Conservation (phyloP, 2,888 invertebrate genomes). For the Maniola hyperantus region DNA sequence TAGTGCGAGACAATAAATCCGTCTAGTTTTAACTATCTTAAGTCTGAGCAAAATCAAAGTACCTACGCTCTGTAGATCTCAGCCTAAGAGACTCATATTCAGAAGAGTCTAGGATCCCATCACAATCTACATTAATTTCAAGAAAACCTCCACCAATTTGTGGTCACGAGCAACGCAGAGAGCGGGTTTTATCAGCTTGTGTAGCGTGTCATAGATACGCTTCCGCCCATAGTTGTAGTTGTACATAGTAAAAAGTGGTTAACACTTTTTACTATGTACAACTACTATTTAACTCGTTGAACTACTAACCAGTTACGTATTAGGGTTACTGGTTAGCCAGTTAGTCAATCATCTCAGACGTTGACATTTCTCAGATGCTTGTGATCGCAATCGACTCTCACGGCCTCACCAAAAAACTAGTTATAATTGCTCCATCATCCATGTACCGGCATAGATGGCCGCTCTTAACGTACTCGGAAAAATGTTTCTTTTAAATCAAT, state of each 20-base stretch:
- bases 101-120: no score
- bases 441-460: slow-evolving; percentile 11
- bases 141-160: no score
- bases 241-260: no score
- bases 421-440: slow-evolving; percentile 18
- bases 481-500: slow-evolving; percentile 7
- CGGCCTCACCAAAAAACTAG: slow-evolving; percentile 21
- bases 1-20: no score
- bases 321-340: not conserved
- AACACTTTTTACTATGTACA: not conserved
- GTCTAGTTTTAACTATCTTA: no score
- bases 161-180: no score
- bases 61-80: no score
- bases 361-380: slow-evolving; percentile 18
- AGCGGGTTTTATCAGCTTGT: no score
- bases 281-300: not conserved
- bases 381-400: slow-evolving; percentile 13
- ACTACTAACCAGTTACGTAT: slow-evolving; percentile 2
- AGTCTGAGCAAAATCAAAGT: no score
- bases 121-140: no score
- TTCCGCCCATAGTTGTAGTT: not conserved
- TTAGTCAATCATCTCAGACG: slow-evolving; percentile 19
- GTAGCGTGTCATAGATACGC: not conserved
- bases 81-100: no score
- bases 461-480: not conserved